A percentile compares a stretch with the other conserved stretches of the same genome.
Conservation (phyloP, 2,113 vertebrate genomes). For the Cebidichthys violaceus region DNA sequence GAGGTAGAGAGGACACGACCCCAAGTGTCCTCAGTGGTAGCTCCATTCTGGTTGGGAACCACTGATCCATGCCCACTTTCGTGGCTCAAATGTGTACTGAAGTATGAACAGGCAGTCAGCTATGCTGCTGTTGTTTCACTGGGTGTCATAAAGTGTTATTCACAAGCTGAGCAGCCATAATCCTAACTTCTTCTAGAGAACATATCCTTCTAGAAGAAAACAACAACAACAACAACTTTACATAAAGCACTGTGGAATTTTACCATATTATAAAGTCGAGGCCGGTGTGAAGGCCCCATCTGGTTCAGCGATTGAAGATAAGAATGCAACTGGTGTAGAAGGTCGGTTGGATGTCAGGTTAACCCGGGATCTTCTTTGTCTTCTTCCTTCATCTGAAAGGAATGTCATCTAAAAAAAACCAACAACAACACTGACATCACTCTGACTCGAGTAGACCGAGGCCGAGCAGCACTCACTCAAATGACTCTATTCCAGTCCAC, state of each 20-base stretch:
- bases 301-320: not conserved
- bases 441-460: not conserved
- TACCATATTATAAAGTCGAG: not conserved
- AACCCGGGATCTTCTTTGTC: not conserved
- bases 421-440: slow-evolving; percentile 1
- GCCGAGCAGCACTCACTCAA: not conserved
- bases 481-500: not conserved
- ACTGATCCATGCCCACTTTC: not conserved
- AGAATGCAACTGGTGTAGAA: not conserved
- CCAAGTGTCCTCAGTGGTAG: not conserved
- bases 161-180: not conserved
- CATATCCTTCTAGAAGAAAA: not conserved
- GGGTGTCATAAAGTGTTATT: not conserved
- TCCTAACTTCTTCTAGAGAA: not conserved
- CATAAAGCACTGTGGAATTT: not conserved
- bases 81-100: not conserved
- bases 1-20: not conserved
- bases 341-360: not conserved
- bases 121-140: not conserved
- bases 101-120: not conserved
- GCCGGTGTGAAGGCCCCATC: not conserved
- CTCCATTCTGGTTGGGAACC: not conserved
- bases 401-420: slow-evolving; percentile 13
- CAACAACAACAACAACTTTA: no score
- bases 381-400: slow-evolving; percentile 19